Evolutionary conservation across 2,113 vertebrate genomes (phyloP).

Genomic region (Myiagra hebetior): DNA sequence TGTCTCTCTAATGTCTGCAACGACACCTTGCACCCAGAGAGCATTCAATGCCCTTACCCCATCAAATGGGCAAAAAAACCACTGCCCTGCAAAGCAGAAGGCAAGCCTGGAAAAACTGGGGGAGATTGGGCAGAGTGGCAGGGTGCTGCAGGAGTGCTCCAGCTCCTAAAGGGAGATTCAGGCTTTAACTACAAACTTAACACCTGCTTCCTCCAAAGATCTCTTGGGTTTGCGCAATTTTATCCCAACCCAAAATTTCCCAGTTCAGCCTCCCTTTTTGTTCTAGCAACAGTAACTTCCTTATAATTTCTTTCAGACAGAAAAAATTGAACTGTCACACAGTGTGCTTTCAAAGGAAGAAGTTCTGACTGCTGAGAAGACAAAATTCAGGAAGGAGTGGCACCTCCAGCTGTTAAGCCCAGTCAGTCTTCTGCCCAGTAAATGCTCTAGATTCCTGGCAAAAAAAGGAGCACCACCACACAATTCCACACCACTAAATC

Average conservation of each 20-base stretch:
- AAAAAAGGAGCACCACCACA: not conserved
- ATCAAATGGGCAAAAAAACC: not conserved
- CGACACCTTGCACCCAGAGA: not conserved
- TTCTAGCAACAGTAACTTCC: not conserved
- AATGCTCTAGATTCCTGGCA: not conserved
- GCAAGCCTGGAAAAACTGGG: not conserved
- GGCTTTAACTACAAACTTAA: not conserved
- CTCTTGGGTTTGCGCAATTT: not conserved
- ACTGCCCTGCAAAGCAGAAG: not conserved
- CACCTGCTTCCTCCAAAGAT: not conserved
- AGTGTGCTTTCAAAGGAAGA: not conserved
- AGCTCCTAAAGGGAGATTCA: not conserved
- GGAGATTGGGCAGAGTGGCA: not conserved
- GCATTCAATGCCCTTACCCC: not conserved
- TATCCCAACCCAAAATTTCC: not conserved
- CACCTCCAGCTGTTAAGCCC: not conserved
- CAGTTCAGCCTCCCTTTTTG: not conserved
- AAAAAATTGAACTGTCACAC: not conserved
- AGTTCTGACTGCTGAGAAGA: not conserved
- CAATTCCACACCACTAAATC: not conserved
- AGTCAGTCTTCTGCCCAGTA: not conserved
- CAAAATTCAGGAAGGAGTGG: not conserved
- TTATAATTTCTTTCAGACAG: not conserved
- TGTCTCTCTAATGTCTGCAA: not conserved
- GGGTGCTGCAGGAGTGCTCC: not conserved